phyloP scores from a whole-genome alignment of 2,888 invertebrate species.

The Ochlodes sylvanus region DNA sequence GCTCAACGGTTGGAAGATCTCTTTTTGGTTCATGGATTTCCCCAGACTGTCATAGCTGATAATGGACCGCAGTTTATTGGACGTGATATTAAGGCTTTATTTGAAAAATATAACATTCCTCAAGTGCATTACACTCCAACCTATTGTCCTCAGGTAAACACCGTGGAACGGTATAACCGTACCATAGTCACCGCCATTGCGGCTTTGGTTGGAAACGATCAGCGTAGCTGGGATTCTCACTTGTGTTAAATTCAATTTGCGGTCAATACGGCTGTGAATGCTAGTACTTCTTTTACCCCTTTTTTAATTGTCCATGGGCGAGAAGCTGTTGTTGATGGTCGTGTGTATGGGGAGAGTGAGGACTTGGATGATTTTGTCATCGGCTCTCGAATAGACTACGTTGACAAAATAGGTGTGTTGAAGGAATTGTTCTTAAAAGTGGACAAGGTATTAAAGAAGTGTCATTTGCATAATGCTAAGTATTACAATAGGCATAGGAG shows the following conservation, averaged over 20 bases:
- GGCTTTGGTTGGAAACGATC: not conserved
- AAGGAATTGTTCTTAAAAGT: not conserved
- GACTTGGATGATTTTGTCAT: not conserved
- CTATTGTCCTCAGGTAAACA: slow-evolving; percentile 12
- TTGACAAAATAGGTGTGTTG: not conserved
- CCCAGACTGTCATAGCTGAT: slow-evolving; percentile 4
- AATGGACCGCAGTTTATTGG: slow-evolving; percentile 15
- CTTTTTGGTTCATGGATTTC: slow-evolving; percentile 16
- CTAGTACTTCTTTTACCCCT: not conserved
- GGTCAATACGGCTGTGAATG: slow-evolving; percentile 12
- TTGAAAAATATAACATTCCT: not conserved
- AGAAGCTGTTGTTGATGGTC: not conserved
- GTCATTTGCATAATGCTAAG: no score
- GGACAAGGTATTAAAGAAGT: not conserved
- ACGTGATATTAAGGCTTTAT: not conserved
- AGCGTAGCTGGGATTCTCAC: slow-evolving; percentile 9
- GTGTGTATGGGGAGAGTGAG: not conserved
- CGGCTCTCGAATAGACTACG: not conserved
- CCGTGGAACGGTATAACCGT: slow-evolving; percentile 3
- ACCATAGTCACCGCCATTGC: slow-evolving; percentile 5
- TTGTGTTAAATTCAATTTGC: slow-evolving; percentile 16
- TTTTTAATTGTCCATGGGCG: slow-evolving; percentile 8
- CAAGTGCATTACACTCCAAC: not conserved
- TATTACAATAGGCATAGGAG: no score
- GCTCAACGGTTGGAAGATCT: not conserved